phyloP scores from a whole-genome alignment of 2,113 vertebrate species.

The Hypocryptadius cinnamomeus region DNA sequence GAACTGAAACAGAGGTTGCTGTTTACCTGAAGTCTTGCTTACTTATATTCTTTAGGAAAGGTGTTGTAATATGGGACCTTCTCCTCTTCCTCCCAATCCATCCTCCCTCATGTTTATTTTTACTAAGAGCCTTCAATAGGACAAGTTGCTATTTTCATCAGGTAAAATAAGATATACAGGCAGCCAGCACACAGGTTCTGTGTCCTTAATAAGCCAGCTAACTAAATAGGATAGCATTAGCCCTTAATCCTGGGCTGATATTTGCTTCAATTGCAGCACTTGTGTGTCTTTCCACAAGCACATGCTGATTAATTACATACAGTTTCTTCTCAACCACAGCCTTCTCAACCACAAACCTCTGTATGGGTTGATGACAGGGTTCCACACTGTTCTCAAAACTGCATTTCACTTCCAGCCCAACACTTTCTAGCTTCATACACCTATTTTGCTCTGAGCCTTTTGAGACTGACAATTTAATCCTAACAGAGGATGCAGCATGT shows the following conservation, averaged over 20 bases:
- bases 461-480: not conserved
- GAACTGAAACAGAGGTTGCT: not conserved
- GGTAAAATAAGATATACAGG: not conserved
- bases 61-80: not conserved
- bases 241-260: not conserved
- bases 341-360: accelerated
- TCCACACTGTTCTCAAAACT: not conserved
- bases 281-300: not conserved
- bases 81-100: not conserved
- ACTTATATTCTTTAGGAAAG: not conserved
- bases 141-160: not conserved
- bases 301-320: not conserved
- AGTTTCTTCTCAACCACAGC: not conserved
- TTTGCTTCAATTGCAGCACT: not conserved
- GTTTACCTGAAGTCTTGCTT: not conserved
- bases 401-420: not conserved
- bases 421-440: not conserved
- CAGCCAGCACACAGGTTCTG: not conserved
- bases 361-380: not conserved
- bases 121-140: not conserved
- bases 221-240: not conserved
- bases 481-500: accelerated
- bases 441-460: not conserved
- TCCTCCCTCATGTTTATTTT: not conserved
- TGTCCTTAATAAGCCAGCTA: not conserved